phyloP scores from a whole-genome alignment of 1,140 invertebrate genomes.

The Tetramorium alpestre region DNA sequence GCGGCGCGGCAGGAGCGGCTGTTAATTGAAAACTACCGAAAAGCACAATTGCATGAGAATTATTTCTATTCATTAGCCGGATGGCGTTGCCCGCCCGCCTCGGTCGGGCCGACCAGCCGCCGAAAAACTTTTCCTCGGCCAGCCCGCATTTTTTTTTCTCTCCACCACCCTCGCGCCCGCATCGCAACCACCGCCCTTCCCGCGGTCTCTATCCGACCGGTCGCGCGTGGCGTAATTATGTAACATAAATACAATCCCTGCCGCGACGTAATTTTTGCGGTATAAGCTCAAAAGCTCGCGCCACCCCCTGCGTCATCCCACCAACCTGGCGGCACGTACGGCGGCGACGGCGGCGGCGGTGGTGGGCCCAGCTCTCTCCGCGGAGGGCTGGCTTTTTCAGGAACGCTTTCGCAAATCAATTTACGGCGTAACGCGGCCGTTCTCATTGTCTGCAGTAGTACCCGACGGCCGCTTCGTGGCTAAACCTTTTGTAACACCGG shows the following conservation, averaged over 20 bases:
- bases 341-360: background rate
- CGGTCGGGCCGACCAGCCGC: conserved; percentile 60
- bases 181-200: background rate
- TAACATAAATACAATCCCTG: conserved; percentile 86
- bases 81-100: conserved; percentile 69
- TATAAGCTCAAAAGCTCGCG: conserved; percentile 85
- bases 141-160: conserved; percentile 45
- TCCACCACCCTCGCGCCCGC: background rate
- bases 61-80: conserved; percentile 86
- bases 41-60: conserved; percentile 85
- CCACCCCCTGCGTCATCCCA: conserved; percentile 20
- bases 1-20: conserved; percentile 63
- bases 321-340: conserved; percentile 50
- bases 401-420: conserved; percentile 85
- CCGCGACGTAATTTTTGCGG: conserved; percentile 84
- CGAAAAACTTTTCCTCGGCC: conserved; percentile 81
- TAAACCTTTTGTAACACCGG: conserved; percentile 84
- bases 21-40: conserved; percentile 86
- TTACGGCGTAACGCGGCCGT: conserved; percentile 82
- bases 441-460: conserved; percentile 82
- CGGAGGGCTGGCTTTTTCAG: conserved; percentile 81
- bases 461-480: conserved; percentile 76
- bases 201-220: conserved; percentile 59
- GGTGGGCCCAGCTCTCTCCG: conserved; percentile 21
- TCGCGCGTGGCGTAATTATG: conserved; percentile 82